Conservation (phyloP, 2,797 vertebrate species). For the Thamnophis elegans region DNA sequence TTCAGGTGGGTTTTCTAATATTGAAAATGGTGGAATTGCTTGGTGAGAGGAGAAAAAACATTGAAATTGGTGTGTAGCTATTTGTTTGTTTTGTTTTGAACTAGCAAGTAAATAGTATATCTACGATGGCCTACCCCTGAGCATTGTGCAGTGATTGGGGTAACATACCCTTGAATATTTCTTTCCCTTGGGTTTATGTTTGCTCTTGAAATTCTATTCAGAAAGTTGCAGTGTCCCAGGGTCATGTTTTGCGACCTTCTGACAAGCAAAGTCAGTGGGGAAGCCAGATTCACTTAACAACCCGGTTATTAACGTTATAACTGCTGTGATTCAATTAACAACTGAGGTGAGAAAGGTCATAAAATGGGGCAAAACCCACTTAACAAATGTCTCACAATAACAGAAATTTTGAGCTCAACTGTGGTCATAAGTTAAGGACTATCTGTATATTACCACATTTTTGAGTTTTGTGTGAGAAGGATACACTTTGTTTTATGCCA, state of each 20-base stretch:
- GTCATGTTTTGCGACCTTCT: background rate
- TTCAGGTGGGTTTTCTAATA: background rate
- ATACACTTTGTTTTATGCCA: background rate
- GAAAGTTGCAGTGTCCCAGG: background rate
- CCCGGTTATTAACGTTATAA: background rate
- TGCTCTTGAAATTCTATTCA: background rate
- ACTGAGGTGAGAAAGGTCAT: background rate
- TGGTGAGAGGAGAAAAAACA: background rate
- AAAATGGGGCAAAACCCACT: background rate
- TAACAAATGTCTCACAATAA: background rate
- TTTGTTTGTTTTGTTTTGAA: background rate
- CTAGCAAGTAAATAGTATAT: background rate
- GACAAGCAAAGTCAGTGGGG: background rate
- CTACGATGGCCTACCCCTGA: background rate
- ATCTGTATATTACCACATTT: background rate
- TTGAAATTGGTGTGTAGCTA: background rate
- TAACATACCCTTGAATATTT: background rate
- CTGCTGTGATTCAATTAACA: background rate
- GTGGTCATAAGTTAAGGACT: background rate
- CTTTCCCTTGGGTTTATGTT: background rate
- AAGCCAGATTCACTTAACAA: background rate
- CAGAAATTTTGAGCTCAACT: background rate
- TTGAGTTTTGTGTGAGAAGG: background rate
- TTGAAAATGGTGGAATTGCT: background rate
- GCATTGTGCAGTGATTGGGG: background rate